Conservation (phyloP, 2,888 invertebrate species). For the Dolichomitus sp. region DNA sequence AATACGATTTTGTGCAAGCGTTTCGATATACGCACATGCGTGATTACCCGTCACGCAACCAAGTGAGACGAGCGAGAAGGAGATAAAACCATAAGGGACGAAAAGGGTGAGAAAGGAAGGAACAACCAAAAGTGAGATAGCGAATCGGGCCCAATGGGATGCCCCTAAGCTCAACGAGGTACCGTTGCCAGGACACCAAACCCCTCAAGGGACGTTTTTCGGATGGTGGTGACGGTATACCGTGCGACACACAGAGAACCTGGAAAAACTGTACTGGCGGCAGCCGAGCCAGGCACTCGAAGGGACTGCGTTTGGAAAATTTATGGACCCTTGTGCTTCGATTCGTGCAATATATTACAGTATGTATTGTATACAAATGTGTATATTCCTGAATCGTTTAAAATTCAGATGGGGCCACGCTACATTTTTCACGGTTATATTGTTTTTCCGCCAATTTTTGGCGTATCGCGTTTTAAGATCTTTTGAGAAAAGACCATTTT, state of each 20-base stretch:
- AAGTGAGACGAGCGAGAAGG: conserved; percentile 8
- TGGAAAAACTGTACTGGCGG: conserved; percentile 58
- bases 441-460: conserved; percentile 34
- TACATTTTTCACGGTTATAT: conserved; percentile 21
- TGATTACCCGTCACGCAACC: conserved; percentile 2
- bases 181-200: conserved; percentile 69
- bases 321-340: conserved; percentile 61
- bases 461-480: neutral
- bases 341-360: conserved; percentile 37
- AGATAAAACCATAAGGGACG: neutral
- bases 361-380: conserved; percentile 24
- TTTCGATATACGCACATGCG: conserved; percentile 18
- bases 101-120: conserved; percentile 10
- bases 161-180: conserved; percentile 73
- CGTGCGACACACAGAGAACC: conserved; percentile 56
- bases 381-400: conserved; percentile 42
- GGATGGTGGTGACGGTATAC: conserved; percentile 57
- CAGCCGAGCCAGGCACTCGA: conserved; percentile 59
- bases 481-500: neutral
- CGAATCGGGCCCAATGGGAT: conserved; percentile 66
- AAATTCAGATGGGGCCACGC: conserved; percentile 39
- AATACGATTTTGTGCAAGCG: neutral
- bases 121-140: conserved; percentile 48
- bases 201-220: conserved; percentile 70
- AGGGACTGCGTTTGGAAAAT: conserved; percentile 60